A percentile compares a stretch with the other conserved stretches of the same genome.
Evolutionary conservation across 2,113 vertebrate species (phyloP).

Genomic region (Engraulis encrasicolus): DNA sequence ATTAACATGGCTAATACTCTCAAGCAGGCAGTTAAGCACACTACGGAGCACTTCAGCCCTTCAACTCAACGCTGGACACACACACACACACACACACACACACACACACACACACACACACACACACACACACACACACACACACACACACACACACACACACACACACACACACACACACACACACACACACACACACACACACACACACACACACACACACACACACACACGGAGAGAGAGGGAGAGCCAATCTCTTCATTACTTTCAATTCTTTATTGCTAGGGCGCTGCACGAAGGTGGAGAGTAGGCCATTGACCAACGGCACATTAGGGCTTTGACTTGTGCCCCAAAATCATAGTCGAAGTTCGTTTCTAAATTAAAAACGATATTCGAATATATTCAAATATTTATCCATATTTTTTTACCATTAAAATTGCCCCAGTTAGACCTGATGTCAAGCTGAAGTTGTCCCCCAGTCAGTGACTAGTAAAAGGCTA

Average conservation of each 20-base stretch:
- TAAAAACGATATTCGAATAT: no score
- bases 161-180: conserved; percentile 16
- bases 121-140: no score
- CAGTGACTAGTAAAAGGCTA: no score
- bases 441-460: no score
- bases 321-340: no score
- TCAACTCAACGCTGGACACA: conserved; percentile 65
- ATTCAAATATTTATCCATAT: no score
- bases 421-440: no score
- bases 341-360: no score
- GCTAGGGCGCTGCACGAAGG: conserved; percentile 19
- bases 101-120: conserved; percentile 41
- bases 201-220: conserved; percentile 27
- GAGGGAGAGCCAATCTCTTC: not conserved
- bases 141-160: conserved; percentile 27
- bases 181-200: conserved; percentile 37
- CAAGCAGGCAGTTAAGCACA: conserved; percentile 73
- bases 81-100: conserved; percentile 38
- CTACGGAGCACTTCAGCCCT: conserved; percentile 64
- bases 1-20: conserved; percentile 79
- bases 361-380: no score
- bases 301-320: not conserved
- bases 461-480: no score
- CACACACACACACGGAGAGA: no score
- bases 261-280: conserved; percentile 64